Conservation (phyloP, 2,797 vertebrate species). For the Pantherophis vulpinus region DNA sequence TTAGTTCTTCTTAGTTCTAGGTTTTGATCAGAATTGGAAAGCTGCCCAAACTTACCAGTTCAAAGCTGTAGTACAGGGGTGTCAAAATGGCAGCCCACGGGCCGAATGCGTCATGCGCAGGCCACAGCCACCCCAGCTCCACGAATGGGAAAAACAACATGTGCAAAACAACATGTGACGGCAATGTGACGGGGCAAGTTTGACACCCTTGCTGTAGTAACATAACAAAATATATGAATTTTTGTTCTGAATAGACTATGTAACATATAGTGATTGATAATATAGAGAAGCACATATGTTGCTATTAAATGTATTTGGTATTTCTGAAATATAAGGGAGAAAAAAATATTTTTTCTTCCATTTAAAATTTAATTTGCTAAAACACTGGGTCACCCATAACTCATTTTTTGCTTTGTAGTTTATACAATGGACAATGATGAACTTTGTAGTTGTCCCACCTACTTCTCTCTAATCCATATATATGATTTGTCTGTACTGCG, state of each 20-base stretch:
- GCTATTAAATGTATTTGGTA: neutral
- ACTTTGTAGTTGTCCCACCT: neutral
- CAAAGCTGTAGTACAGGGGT: neutral
- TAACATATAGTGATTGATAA: neutral
- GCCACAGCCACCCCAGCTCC: too few relatives aligned
- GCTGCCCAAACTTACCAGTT: neutral
- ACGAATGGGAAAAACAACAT: too few relatives aligned
- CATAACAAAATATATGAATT: neutral
- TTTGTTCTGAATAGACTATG: neutral
- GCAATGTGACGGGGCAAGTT: too few relatives aligned
- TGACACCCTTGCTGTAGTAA: neutral
- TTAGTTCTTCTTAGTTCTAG: neutral
- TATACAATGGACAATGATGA: neutral
- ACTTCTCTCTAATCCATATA: too few relatives aligned
- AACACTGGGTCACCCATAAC: neutral
- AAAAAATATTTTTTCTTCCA: neutral
- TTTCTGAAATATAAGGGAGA: neutral
- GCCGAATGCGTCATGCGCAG: too few relatives aligned
- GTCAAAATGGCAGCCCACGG: too few relatives aligned
- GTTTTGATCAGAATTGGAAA: neutral
- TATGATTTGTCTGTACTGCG: neutral
- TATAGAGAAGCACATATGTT: neutral
- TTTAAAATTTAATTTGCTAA: neutral
- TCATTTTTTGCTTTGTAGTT: neutral
- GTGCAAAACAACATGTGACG: too few relatives aligned